Percentiles rank a stretch among this genome's conserved stretches.
Evolutionary conservation across 2,888 invertebrate species (phyloP).

Genomic region (Xanthorhoe spadicearia): DNA sequence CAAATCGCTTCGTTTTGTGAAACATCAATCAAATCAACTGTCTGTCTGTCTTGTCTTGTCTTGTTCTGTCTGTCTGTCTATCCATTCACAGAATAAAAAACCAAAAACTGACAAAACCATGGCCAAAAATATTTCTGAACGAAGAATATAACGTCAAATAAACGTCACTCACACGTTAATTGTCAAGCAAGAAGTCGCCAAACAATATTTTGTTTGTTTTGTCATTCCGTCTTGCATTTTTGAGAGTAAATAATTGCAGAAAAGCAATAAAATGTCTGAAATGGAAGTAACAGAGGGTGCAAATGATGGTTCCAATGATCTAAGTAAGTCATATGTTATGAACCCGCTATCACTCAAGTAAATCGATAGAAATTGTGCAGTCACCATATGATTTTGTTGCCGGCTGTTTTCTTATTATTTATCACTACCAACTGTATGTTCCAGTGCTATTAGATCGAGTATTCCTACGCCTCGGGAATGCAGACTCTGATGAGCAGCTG

Average conservation of each 20-base stretch:
- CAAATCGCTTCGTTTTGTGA: slow-evolving; percentile 11
- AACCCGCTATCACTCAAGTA: not conserved
- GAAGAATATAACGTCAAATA: not conserved
- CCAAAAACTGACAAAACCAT: not conserved
- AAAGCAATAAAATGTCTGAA: slow-evolving; percentile 68
- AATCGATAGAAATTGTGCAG: slow-evolving; percentile 20
- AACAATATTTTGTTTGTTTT: slow-evolving; percentile 44
- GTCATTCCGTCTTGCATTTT: slow-evolving; percentile 37
- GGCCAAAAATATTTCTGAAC: not conserved
- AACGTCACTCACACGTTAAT: not conserved
- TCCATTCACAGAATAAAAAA: not conserved
- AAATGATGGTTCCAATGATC: slow-evolving; percentile 75
- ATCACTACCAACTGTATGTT: slow-evolving; percentile 47
- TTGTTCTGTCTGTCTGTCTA: not conserved
- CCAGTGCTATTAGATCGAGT: slow-evolving; percentile 94
- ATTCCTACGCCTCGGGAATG: slow-evolving; percentile 93
- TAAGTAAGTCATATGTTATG: slow-evolving; percentile 62
- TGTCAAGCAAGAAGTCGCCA: not conserved
- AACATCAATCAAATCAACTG: not conserved
- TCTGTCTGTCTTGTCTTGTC: not conserved
- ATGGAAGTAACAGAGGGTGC: slow-evolving; percentile 76
- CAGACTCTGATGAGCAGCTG: slow-evolving; percentile 95
- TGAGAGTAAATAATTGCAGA: slow-evolving; percentile 10
- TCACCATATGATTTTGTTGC: slow-evolving; percentile 41
- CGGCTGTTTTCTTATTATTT: slow-evolving; percentile 35